Evolutionary conservation across 2,888 invertebrate genomes (phyloP), one percentile per base, ranked within the genome.

Genomic region (Apoda limacodes): DNA sequence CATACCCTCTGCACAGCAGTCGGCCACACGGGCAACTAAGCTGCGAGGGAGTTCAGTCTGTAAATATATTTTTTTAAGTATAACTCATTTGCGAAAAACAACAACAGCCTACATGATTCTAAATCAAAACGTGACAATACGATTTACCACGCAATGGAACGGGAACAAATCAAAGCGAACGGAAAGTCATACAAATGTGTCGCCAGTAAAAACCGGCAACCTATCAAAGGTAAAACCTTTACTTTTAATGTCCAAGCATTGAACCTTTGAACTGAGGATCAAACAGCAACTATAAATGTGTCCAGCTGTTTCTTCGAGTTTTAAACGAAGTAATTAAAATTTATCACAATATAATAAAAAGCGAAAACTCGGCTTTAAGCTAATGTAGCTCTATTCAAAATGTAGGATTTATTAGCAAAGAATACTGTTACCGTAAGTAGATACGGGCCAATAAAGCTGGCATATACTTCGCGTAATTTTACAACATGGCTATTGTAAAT

Each of bases 281-380:
- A 55, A 56, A 53, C 53, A 48, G 43, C 52, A 38, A 44, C 50
- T 48, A 53, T 63, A 62, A 60, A 64, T 46, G 42, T 46, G 46
- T 43, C 40, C 48, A 44, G 47, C 49, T 46, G 46, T 52, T 50
- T 49, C 49, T 41, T 35, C 39, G 35, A 38, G 40, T 43, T 52
- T 55, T 56, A 57, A 61, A 43, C 49, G 43, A 40, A 39, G 52
- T 60, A 60, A 66, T 69, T 67, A 69, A 68, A 68, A 57, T 63
- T 59, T 61, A 67, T 58, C 54, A 55, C 58, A 50, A 46, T 46
- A 49, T 54, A 58, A 57, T 60, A 66, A 65, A 60, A 48, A 38
- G 37, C 35, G 43, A 43, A 53, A 47, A 45, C 50, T 46, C 51
- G 43, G 49, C 49, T 25, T 35, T 39, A 37, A 37, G 48, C 45